phyloP scores from a whole-genome alignment of 2,888 invertebrate genomes.

The Anticlea derivata region DNA sequence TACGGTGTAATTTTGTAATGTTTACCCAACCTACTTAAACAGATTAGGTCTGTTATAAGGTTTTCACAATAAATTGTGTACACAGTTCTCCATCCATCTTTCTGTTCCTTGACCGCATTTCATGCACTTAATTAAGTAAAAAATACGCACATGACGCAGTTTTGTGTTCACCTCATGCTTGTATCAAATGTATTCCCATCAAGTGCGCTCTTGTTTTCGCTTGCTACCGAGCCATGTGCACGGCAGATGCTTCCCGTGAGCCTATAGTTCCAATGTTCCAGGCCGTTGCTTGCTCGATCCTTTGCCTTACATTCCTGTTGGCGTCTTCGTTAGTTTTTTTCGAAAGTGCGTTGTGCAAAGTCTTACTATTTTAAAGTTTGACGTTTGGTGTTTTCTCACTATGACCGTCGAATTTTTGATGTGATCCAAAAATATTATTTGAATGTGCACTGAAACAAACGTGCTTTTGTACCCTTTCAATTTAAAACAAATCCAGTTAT shows the following conservation, averaged over 20 bases:
- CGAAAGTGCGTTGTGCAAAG: not conserved
- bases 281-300: constrained; percentile 45
- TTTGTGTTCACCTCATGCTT: constrained; percentile 52
- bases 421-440: not conserved
- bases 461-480: too few relatives aligned
- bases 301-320: constrained; percentile 24
- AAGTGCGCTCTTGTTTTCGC: constrained; percentile 59
- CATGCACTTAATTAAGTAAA: constrained; percentile 49
- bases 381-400: too few relatives aligned
- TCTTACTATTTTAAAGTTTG: too few relatives aligned
- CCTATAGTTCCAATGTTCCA: constrained; percentile 40
- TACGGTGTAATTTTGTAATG: constrained; percentile 38
- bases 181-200: constrained; percentile 69
- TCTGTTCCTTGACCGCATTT: constrained; percentile 67
- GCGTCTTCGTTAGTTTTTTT: constrained; percentile 23
- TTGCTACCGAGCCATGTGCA: constrained; percentile 69
- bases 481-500: constrained; percentile 34
- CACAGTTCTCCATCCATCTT: constrained; percentile 38
- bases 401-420: too few relatives aligned
- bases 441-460: too few relatives aligned
- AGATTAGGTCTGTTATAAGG: constrained; percentile 41
- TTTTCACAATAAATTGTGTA: constrained; percentile 43
- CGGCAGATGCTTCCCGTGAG: constrained; percentile 71
- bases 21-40: constrained; percentile 51
- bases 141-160: constrained; percentile 58